Conservation (phyloP, 2,113 vertebrate species). For the Cebidichthys violaceus region DNA sequence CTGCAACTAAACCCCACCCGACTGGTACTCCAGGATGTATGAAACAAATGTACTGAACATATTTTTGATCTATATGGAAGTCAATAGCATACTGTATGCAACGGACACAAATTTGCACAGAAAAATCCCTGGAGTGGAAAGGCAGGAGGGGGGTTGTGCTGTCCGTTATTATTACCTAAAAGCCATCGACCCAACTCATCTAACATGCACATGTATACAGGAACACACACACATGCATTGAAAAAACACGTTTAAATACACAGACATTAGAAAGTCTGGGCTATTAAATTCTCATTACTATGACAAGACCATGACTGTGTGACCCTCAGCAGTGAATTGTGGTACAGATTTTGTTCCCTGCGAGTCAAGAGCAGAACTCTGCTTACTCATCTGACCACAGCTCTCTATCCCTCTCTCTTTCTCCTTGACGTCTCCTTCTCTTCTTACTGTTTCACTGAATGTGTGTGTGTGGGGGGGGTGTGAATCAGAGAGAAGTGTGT, state of each 20-base stretch:
- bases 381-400: conserved; percentile 66
- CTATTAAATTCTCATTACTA: conserved; percentile 56
- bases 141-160: not conserved
- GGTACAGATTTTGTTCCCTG: conserved; percentile 45
- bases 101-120: conserved; percentile 43
- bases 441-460: conserved; percentile 47
- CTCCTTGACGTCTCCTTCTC: conserved; percentile 62
- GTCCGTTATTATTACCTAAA: conserved; percentile 34
- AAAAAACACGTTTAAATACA: conserved; percentile 20
- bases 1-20: not conserved
- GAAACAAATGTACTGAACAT: conserved; percentile 23
- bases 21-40: not conserved
- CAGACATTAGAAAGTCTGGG: conserved; percentile 25
- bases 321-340: conserved; percentile 51
- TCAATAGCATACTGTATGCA: conserved; percentile 48
- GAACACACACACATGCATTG: conserved; percentile 22
- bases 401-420: conserved; percentile 22
- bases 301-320: conserved; percentile 56
- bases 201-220: conserved; percentile 8
- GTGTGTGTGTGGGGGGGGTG: not conserved
- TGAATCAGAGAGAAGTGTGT: conserved; percentile 38
- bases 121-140: conserved; percentile 26
- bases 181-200: conserved; percentile 40
- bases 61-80: conserved; percentile 25
- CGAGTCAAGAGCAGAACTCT: conserved; percentile 36